Conservation (phyloP, 2,888 invertebrate species). For the Eupithecia centaureata region DNA sequence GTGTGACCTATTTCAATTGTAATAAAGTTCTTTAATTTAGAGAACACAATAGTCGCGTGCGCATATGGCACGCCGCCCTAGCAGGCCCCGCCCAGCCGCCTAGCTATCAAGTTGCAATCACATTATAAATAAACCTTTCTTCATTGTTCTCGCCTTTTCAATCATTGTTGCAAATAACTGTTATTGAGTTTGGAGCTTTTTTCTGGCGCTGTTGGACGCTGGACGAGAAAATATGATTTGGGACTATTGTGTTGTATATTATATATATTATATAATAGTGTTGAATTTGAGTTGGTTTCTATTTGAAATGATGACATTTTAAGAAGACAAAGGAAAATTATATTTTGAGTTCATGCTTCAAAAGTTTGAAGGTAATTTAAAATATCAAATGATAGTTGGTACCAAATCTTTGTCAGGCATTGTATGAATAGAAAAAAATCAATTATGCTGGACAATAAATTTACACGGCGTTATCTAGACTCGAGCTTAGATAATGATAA, state of each 20-base stretch:
- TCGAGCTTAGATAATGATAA: too few species aligned
- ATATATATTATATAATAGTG: background rate
- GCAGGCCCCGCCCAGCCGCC: slow-evolving; percentile 56
- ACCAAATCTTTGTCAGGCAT: too few species aligned
- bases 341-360: background rate
- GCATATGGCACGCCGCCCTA: slow-evolving; percentile 68
- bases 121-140: slow-evolving; percentile 55
- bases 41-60: slow-evolving; percentile 58
- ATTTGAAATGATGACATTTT: background rate
- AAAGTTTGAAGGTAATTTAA: background rate
- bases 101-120: slow-evolving; percentile 61
- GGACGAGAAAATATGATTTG: slow-evolving; percentile 19
- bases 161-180: slow-evolving; percentile 45
- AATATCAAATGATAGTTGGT: background rate
- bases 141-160: slow-evolving; percentile 50
- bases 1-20: slow-evolving; percentile 24
- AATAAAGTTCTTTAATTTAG: slow-evolving; percentile 21
- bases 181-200: slow-evolving; percentile 42
- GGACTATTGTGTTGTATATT: background rate
- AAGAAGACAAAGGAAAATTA: background rate
- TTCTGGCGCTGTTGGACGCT: slow-evolving; percentile 40
- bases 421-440: too few species aligned
- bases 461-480: too few species aligned
- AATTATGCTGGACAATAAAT: too few species aligned
- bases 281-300: background rate